Evolutionary conservation across 23 tunicate species (phyloP), one percentile per base, ranked within the genome.

Genomic region (Oikopleura vanhoeffeni): DNA sequence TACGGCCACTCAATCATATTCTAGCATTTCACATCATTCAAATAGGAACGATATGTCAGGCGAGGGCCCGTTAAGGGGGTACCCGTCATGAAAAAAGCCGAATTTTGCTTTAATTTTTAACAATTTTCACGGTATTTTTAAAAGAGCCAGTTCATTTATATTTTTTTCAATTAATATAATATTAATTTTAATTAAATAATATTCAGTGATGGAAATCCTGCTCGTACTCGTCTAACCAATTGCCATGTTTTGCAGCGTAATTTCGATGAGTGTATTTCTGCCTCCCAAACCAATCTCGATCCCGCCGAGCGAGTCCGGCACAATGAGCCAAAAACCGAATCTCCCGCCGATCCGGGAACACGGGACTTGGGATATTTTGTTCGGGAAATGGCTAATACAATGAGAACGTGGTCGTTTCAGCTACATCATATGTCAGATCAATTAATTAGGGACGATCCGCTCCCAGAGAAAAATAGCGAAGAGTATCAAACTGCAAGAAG

Each of bases 161-260:
- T n/a, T n/a, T n/a, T n/a, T n/a, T n/a, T n/a, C n/a, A n/a, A n/a
- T n/a, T n/a, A n/a, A n/a, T n/a, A n/a, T n/a, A n/a, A n/a, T n/a
- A n/a, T n/a, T n/a, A n/a, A n/a, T n/a, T n/a, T n/a, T n/a, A n/a
- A n/a, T n/a, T n/a, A n/a, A n/a, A n/a, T n/a, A n/a, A n/a, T n/a
- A n/a, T n/a, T n/a, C n/a, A n/a, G n/a, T n/a, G n/a, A n/a, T n/a
- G n/a, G n/a, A n/a, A n/a, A n/a, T n/a, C n/a, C n/a, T n/a, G n/a
- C n/a, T n/a, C n/a, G n/a, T n/a, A n/a, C n/a, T n/a, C 13, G 64
- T 8, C 24, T 49, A 49, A 49, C 13, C 24, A 49, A 49, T 49
- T 49, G 64, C 64, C 64, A 24, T 49, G 64, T 71, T 30, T 32
- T 71, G 4, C 79, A 71, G 79, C 79, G 79, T 2, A 71, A 71